Evolutionary conservation across 2,113 vertebrate genomes (phyloP).

Genomic region (Sebastes fasciatus): DNA sequence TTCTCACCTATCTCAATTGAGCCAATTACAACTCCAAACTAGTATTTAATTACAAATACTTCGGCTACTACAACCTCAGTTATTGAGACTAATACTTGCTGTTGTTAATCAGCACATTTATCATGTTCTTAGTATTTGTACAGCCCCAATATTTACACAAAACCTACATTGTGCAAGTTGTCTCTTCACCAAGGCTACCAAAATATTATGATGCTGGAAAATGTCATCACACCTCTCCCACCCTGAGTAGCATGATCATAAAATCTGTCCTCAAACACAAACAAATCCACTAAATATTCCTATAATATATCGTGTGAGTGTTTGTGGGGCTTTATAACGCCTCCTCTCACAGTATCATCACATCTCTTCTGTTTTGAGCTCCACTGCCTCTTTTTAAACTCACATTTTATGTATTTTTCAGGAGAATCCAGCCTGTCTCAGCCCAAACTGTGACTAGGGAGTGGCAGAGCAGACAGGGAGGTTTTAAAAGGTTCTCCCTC

Average conservation of each 20-base stretch:
- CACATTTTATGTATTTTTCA: neutral
- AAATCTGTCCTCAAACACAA: neutral
- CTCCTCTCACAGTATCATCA: neutral
- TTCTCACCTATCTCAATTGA: neutral
- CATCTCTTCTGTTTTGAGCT: neutral
- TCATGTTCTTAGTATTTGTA: neutral
- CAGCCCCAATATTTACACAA: neutral
- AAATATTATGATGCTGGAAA: neutral
- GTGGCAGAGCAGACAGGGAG: slow-evolving; percentile 49
- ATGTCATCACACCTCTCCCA: slow-evolving; percentile 7
- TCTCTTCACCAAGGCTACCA: neutral
- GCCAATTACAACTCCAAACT: neutral
- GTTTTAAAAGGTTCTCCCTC: slow-evolving; percentile 42
- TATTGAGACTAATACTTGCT: neutral
- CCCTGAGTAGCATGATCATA: neutral
- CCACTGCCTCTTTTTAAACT: neutral
- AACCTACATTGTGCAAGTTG: neutral
- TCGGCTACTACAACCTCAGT: neutral
- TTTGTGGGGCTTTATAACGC: neutral
- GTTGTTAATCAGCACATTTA: neutral
- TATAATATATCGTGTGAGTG: no score
- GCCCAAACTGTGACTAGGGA: slow-evolving; percentile 42
- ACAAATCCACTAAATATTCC: neutral
- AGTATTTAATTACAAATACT: neutral
- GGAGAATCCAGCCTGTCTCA: slow-evolving; percentile 32